Evolutionary conservation across 2,113 vertebrate genomes (phyloP).

Genomic region (Gracilinanus agilis): DNA sequence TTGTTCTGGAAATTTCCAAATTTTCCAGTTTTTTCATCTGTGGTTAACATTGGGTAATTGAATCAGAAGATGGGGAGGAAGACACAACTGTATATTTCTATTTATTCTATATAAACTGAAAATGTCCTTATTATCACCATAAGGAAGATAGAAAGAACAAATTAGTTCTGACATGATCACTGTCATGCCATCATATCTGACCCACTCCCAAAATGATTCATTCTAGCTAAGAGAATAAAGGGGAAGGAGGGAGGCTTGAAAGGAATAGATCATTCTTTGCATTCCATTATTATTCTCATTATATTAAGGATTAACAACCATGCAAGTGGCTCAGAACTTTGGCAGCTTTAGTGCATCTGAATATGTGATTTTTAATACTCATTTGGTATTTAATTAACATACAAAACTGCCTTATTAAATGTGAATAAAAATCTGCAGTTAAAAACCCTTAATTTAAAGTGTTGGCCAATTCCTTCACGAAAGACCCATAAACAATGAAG

Average conservation of each 20-base stretch:
- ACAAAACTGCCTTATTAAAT: conserved; percentile 65
- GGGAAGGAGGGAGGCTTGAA: not conserved
- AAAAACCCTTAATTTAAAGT: conserved; percentile 63
- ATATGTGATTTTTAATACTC: conserved; percentile 45
- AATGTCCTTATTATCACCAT: not conserved
- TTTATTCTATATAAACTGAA: not conserved
- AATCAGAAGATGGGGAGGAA: too few relatives aligned
- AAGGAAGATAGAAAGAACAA: not conserved
- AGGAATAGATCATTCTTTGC: not conserved
- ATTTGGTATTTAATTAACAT: conserved; percentile 63
- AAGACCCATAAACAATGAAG: conserved; percentile 58
- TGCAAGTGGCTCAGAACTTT: not conserved
- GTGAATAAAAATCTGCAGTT: conserved; percentile 62
- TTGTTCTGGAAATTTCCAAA: too few relatives aligned
- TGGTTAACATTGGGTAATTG: too few relatives aligned
- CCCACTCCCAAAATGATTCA: not conserved
- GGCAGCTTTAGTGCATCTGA: conserved; percentile 2
- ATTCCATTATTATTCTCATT: conserved; percentile 8
- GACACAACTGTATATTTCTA: not conserved
- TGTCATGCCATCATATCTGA: conserved; percentile 6
- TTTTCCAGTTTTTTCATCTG: too few relatives aligned
- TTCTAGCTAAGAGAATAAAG: not conserved
- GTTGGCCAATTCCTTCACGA: conserved; percentile 61
- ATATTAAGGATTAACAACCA: conserved; percentile 31
- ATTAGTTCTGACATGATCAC: conserved; percentile 6